Base-by-base conservation (phyloP, 2,113 vertebrate species). In the Thunnus maccoyii region DNA sequence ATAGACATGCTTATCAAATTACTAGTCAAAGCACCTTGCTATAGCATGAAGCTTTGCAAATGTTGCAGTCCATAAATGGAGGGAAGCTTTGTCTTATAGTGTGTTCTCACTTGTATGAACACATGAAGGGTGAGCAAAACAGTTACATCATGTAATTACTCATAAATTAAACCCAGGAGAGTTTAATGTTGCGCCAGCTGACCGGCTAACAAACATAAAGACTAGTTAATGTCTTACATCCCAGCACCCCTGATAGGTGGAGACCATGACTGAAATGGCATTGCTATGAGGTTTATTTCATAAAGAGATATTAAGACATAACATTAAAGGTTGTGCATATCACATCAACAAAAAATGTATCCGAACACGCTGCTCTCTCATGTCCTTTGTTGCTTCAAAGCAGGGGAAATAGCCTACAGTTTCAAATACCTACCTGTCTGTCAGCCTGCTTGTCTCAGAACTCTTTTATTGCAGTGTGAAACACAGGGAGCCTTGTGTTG, bases 401-500 rank as follows among this genome's bases (percentile, higher is more conserved):
- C 11, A 6, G 30, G 11, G 52, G 41, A 68, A 58, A 61, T 44
- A 67, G 7, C 65, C 65, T 62, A 27, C 8, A 12, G 32, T 76
- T 60, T 88, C 47, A 72, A 64, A 81, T 74, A 78, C 67, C 58
- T 76, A 80, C 74, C 83, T 63, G 72, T 86, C 66, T 50, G 46
- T 81, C 75, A 72, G 61, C 64, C 62, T 14, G n/a, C 50, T 14
- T 54, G 52, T 80, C 61, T 82, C 50, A 36, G n/a, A 58, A 16
- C 54, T 46, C 52, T 50, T 70, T 88, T 77, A 85, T 82, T 88
- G 61, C 80, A 70, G 68, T 30, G 70, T 30, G 60, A 82, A 82
- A 91, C 90, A 93, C 89, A 90, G 70, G 41, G 41, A 90, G 82
- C 76, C 48, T 84, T 92, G 86, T 92, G 84, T 84, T 82, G 64